Evolutionary conservation across 2,113 vertebrate species (phyloP), one percentile per base, ranked within the genome.

Genomic region (Saccopteryx bilineata): DNA sequence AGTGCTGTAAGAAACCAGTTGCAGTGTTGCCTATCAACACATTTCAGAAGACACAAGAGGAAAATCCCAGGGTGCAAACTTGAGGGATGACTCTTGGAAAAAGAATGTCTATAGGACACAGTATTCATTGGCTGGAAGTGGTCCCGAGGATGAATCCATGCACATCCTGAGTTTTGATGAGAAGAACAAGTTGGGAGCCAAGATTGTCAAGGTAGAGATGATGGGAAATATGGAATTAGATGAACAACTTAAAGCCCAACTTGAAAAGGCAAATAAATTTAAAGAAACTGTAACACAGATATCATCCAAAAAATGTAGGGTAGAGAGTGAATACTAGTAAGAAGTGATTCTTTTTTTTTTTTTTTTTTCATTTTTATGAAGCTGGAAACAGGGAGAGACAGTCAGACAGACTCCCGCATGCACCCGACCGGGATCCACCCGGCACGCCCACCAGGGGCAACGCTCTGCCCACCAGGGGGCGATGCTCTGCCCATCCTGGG

Each of bases 111-210:
- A 8, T 54, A 82, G 61, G 91, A 97, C 26, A 74, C 24, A 90
- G 82, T 48, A 97, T 23, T 92, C 97, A 3, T 74, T 68, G 81
- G 89, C 92, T 58, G 94, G 98, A 78, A 31, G 65, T 17, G 61
- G 81, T 48, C 13, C 95, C 69, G 85, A 96, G 72, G 97, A 98
- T 81, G 99, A 98, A 54, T 96, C 56, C 0, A 71, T 97, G 81
- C 98, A 75, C 11, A 74, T 99, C 85, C 98, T 99, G 85, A 99
- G 97, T 87, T 99, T 99, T 75, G 99, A 99, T 85, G 99, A 99
- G 97, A 99, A 99, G 99, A 99, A 99, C 98, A 99, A 98, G 96
- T 98, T 99, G 75, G 99, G 99, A 79, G 99, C 99, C 3, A 99
- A 98, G 97, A 98, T 99, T 96, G 98, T 99, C 97, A 99, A 99